These are phyloP conservation scores for Sepiola atlantica DNA, from an alignment of 2,888 invertebrate species.

Conservation along the genomic window DNA sequence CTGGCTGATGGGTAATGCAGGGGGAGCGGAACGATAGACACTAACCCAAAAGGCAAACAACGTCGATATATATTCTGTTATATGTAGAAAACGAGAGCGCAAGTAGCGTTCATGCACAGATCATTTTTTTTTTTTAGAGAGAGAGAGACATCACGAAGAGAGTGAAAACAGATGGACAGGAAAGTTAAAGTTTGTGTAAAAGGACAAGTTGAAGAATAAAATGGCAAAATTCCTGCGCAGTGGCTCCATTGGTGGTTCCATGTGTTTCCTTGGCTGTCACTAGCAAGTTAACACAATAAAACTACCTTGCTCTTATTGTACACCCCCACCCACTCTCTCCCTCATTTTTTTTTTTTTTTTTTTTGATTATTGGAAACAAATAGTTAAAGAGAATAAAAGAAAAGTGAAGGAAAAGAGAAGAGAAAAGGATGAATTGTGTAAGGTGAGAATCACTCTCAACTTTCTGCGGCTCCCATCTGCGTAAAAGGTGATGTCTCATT, in stretches of 20 bases:
- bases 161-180: neutral
- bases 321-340: neutral
- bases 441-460: slow-evolving; percentile 24
- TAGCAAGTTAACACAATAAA: neutral
- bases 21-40: neutral
- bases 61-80: neutral
- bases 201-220: neutral
- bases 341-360: neutral
- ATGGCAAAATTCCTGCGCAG: neutral
- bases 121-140: neutral
- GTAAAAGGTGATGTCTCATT: neutral
- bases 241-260: neutral
- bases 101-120: neutral
- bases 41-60: neutral
- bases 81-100: neutral
- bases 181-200: neutral
- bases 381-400: too few relatives aligned
- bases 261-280: neutral
- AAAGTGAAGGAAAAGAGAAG: neutral
- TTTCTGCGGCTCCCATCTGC: neutral
- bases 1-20: neutral
- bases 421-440: neutral
- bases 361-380: neutral
- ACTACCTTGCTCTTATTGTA: neutral
- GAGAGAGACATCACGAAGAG: neutral